A percentile compares a stretch with the other conserved stretches of the same genome.
Evolutionary conservation across 2,113 vertebrate species (phyloP).

Genomic region (Mesitornis unicolor): DNA sequence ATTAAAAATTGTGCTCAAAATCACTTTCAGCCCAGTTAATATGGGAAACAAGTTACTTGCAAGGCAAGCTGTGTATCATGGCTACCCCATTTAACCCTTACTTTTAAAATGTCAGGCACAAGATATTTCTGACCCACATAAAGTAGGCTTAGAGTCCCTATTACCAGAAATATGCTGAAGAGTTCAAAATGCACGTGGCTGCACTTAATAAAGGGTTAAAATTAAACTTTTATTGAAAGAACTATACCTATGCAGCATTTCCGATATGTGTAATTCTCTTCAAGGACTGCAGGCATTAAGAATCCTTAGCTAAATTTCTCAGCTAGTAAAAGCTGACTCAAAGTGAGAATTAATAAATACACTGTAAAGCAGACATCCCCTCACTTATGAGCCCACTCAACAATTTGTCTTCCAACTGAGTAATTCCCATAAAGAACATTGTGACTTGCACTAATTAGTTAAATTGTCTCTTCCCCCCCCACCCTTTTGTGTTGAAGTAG

Average conservation of each 20-base stretch:
- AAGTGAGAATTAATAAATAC: conserved; percentile 2
- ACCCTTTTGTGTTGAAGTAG: background rate
- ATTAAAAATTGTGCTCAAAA: background rate
- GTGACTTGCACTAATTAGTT: background rate
- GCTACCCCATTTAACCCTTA: background rate
- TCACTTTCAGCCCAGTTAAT: background rate
- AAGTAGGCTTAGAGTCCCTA: background rate
- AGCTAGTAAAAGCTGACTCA: background rate
- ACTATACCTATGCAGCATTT: background rate
- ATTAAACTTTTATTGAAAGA: background rate
- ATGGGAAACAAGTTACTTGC: background rate
- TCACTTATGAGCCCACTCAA: background rate
- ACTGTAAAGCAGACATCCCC: background rate
- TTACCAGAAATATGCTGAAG: background rate
- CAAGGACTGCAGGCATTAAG: background rate
- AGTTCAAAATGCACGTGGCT: background rate
- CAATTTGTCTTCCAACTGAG: background rate
- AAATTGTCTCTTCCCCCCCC: background rate
- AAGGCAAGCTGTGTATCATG: background rate
- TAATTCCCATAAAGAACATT: conserved; percentile 9
- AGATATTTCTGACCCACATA: background rate
- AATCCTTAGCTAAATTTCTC: background rate
- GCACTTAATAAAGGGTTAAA: background rate
- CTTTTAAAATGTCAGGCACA: background rate
- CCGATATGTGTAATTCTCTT: background rate